phyloP scores from a whole-genome alignment of 2,888 invertebrate species.

The Sesia bembeciformis region DNA sequence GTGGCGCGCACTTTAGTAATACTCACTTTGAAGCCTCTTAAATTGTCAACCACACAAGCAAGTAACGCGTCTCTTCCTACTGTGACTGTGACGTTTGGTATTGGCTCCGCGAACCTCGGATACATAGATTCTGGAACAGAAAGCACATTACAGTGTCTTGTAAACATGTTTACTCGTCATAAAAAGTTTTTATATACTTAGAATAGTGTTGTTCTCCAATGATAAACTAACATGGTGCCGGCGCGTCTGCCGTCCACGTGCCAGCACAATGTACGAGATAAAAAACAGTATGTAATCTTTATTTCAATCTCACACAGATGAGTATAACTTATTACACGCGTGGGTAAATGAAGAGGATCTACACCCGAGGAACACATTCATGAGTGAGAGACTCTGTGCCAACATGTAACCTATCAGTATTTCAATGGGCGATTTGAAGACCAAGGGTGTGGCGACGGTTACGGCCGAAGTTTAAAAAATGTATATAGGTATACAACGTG shows the following conservation, averaged over 20 bases:
- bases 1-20: neutral
- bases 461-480: no score
- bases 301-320: no score
- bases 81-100: slow-evolving; percentile 92
- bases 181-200: slow-evolving; percentile 30
- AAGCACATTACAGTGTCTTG: slow-evolving; percentile 9
- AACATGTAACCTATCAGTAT: no score
- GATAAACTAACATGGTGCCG: slow-evolving; percentile 24
- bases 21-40: slow-evolving; percentile 88
- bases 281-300: no score
- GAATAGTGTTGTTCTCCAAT: slow-evolving; percentile 13
- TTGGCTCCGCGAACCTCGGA: slow-evolving; percentile 90
- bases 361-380: no score
- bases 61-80: slow-evolving; percentile 89
- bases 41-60: slow-evolving; percentile 91
- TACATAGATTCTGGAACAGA: slow-evolving; percentile 77
- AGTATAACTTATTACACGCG: no score
- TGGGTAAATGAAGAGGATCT: no score
- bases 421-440: no score
- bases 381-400: no score
- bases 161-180: slow-evolving; percentile 54
- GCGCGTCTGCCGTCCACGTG: slow-evolving; percentile 19
- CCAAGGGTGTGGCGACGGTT: no score
- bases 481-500: no score
- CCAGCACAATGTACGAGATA: slow-evolving; percentile 1